Evolutionary conservation across 2,888 invertebrate species (phyloP), one percentile per base, ranked within the genome.

Genomic region (Pyrocoelia pectoralis): DNA sequence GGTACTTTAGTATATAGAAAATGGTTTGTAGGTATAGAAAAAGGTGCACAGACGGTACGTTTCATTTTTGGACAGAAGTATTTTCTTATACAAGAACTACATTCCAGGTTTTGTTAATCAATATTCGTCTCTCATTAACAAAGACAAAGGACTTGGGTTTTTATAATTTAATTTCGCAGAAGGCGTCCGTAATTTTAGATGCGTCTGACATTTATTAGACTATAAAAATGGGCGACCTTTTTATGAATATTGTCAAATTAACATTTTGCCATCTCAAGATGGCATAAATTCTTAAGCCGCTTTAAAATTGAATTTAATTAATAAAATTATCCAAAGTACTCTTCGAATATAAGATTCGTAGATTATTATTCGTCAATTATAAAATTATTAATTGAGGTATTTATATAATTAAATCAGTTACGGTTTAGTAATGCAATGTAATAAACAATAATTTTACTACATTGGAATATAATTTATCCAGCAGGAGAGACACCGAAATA

Each of bases 51-150:
- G 33, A n/a, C 33, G n/a, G 33, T 33, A 33, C 9, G 33, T 4
- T 33, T 33, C 33, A 33, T 33, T 33, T 33, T 33, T 33, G 33
- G 33, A n/a, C 33, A 33, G n/a, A n/a, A n/a, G n/a, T 33, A 33
- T 33, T 33, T 33, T 33, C 33, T 33, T 33, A 24, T 24, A 33
- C 33, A 33, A 33, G 33, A 52, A 58, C 58, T 58, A 52, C 52
- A 58, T 57, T 57, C 51, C 57, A 12, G 24, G n/a, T 28, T 46
- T 38, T 65, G 66, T 67, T 68, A 66, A 68, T 68, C 65, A 65
- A 66, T 58, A 67, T 55, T 55, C 67, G 53, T 24, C 62, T 63
- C 63, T 69, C 68, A 69, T 69, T 69, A 69, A 63, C 56, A 67
- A 57, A 67, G 67, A 69, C 63, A 68, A 68, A 68, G 59, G 68